Base-by-base conservation (phyloP, 2,797 vertebrate genomes). In the Megaceryle alcyon region DNA sequence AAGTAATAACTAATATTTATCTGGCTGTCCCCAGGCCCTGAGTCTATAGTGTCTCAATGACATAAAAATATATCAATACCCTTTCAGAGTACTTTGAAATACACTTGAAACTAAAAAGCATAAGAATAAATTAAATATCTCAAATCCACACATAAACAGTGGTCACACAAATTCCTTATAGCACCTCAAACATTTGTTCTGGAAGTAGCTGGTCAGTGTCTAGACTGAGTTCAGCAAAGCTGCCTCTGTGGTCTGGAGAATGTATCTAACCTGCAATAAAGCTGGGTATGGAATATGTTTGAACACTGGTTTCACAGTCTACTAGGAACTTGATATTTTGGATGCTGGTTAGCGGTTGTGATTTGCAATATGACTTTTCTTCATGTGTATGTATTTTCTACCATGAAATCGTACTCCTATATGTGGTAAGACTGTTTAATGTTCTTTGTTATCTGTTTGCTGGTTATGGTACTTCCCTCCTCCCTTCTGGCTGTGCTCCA, bases 381-480 rank as follows among this genome's bases (percentile, higher is more conserved):
- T 51, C 2, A 4, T 10, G 18, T 29, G 20, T 21, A 14, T 35
- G 13, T 54, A 5, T 59, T 64, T 59, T 64, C 22, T 41, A 4
- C 57, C 2, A 3, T 43, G 20, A 69, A 35, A 53, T 16, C 0
- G 0, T 39, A 23, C 9, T 56, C 28, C 35, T 66, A 1, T 19
- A 16, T 37, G 12, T 5, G 26, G 28, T 9, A 41, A 39, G 18
- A 26, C 6, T 10, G 25, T 37, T 25, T 49, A 6, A 39, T 25
- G 9, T 26, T 25, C 20, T 31, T 64, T 33, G 15, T 19, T 9
- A 19, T 66, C 19, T 2, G 3, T 29, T 61, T 73, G 12, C 29
- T 53, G 33, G 18, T 25, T 41, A 17, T 8, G 10, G 9, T 43
- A 20, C 23, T 6, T 56, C 31, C 15, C 10, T 23, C 13, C 31